Percentiles rank a stretch among this genome's conserved stretches.
These are phyloP conservation scores for Prochilodus magdalenae DNA, from an alignment of 2,113 vertebrate genomes.

Conservation along the genomic window DNA sequence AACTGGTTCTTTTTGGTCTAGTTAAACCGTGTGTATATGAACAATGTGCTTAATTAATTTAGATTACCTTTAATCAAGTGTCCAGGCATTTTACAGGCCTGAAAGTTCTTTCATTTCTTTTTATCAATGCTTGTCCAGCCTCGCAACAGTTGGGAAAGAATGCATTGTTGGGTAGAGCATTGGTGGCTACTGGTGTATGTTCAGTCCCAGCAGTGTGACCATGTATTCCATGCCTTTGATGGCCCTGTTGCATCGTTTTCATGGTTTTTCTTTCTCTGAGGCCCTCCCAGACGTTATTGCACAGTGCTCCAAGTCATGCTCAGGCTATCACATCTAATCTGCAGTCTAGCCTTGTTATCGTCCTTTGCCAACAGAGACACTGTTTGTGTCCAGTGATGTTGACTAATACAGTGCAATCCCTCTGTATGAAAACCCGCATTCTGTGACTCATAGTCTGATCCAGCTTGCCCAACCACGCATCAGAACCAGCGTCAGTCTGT, in stretches of 20 bases:
- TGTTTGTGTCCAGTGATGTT: slow-evolving; percentile 12
- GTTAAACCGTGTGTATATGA: no score
- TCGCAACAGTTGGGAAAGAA: no score
- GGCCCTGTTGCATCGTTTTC: not conserved
- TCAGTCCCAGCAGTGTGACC: no score
- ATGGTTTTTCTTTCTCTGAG: not conserved
- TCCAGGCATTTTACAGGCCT: no score
- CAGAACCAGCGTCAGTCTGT: slow-evolving; percentile 40
- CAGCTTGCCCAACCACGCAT: slow-evolving; percentile 37
- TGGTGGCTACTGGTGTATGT: no score
- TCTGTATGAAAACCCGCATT: slow-evolving; percentile 20
- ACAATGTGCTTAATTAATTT: no score
- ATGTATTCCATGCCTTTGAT: not conserved
- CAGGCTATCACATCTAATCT: not conserved
- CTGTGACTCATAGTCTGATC: slow-evolving; percentile 36
- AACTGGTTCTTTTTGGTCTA: no score
- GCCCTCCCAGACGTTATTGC: not conserved
- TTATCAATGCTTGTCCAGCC: no score
- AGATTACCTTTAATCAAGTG: no score
- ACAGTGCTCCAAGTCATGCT: not conserved
- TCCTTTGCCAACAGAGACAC: slow-evolving; percentile 14
- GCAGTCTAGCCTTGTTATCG: slow-evolving; percentile 12
- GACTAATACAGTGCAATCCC: slow-evolving; percentile 34
- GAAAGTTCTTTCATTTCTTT: no score
- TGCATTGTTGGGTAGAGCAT: no score